Base-by-base conservation (phyloP, 2,113 vertebrate species). In the Elachura formosa region DNA sequence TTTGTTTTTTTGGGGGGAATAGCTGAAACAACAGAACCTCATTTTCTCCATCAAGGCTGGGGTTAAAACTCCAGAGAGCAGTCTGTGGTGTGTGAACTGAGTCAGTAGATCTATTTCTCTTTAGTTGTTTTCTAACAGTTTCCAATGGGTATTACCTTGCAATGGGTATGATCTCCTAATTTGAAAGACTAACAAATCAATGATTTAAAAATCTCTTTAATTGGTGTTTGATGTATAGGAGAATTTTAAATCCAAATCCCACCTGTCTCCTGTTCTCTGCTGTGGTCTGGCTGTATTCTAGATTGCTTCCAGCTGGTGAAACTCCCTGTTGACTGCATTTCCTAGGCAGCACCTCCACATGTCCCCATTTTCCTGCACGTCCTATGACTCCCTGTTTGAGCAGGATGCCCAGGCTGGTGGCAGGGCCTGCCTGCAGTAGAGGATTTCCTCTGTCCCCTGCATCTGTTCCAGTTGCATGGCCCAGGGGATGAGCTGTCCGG, bases 401-500 rank as follows among this genome's bases (percentile, higher is more conserved):
- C 34, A 58, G 68, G 54, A 58, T 75, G 76, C 51, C 26, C 40
- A 24, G 41, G 52, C 1, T 74, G 49, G 28, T 68, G 77, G 23
- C 1, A 15, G 13, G 43, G 11, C 43, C 19, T 83, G 71, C 67
- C 49, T 64, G 45, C 59, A 23, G 26, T 0, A 9, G 41, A 74
- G 62, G 89, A 58, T 91, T 92, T 94, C 66, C 84, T 87, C 71
- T 55, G 68, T 51, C 4, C 79, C 43, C 36, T 48, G 25, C 41
- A 49, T 64, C 55, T 2, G 0, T 48, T 46, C 10, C 1, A 12
- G 14, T 87, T 87, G 62, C 73, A 40, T 24, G 55, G 74, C 66
- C n/a, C 0, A 1, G 49, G 59, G 66, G 46, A 51, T 4, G 4
- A 72, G 22, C 1, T 62, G 34, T 64, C 49, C 43, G 0, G 1